Base-by-base conservation (phyloP, 2,797 vertebrate species). In the Fundulus diaphanus region DNA sequence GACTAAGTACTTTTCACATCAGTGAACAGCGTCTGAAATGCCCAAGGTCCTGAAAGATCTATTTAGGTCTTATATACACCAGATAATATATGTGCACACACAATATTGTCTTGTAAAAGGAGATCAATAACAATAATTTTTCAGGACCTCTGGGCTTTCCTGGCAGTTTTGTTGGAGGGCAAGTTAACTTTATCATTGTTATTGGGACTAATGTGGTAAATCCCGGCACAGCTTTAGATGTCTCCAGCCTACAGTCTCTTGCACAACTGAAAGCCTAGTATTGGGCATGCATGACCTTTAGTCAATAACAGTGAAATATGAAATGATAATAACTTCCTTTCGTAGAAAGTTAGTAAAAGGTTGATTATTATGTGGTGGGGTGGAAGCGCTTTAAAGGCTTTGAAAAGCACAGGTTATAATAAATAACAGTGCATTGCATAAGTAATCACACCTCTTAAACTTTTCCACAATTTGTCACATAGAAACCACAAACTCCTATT, bases 111-210 rank as follows among this genome's bases (percentile, higher is more conserved):
- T 75, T 67, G 54, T 80, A 75, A 75, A 75, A 67, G 20, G n/a
- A 57, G 68, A 59, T 74, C 68, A 71, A 75, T 75, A 57, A 56
- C 68, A 71, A 80, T 67, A 52, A 37, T 67, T 52, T 80, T 71
- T 75, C 59, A 40, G 59, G 56, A 44, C 71, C 48, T 70, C 1
- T 31, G 76, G 70, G 61, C 29, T 70, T 70, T 54, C 35, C 15
- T 70, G 57, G 33, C 52, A 67, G 71, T 40, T 74, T 70, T 79
- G 37, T 70, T 31, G 57, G 57, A 65, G 72, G 72, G 27, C 57
- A 56, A 57, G 72, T 54, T 48, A 70, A 70, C 37, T 74, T 70
- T 69, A 65, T 74, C 37, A 37, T 70, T 37, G 67, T 70, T 74
- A 44, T 70, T 56, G 40, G 37, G 57, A 79, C 33, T 42, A 35